phyloP scores from a whole-genome alignment of 2,113 vertebrate species.

The Willisornis vidua region DNA sequence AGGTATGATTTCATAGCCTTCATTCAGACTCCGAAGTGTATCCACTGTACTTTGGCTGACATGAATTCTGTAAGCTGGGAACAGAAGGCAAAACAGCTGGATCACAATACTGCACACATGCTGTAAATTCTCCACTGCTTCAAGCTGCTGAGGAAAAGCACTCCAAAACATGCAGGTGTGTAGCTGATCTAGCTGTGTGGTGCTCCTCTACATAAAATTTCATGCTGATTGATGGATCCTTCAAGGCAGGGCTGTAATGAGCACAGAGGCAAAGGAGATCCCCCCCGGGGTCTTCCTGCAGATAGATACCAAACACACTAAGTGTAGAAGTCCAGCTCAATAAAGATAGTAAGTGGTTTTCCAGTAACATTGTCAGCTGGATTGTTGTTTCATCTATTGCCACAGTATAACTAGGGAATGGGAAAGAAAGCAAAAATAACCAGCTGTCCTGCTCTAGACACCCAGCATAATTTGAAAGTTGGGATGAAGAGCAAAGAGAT shows the following conservation, averaged over 20 bases:
- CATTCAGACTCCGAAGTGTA: conserved; percentile 82
- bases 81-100: not conserved
- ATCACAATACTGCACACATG: not conserved
- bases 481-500: not conserved
- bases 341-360: not conserved
- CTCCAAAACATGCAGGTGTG: not conserved
- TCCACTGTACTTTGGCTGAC: conserved; percentile 88
- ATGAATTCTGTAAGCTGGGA: conserved; percentile 90
- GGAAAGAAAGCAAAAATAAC: not conserved
- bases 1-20: conserved; percentile 88
- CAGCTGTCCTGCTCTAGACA: not conserved
- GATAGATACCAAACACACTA: not conserved
- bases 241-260: not conserved
- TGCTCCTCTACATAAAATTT: fast-evolving
- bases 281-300: not conserved
- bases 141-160: not conserved
- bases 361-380: not conserved
- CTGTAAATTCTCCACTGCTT: not conserved
- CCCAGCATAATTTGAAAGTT: not conserved
- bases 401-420: not conserved
- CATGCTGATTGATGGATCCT: not conserved
- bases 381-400: not conserved
- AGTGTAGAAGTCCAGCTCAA: not conserved
- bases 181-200: not conserved
- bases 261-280: not conserved